Percentiles rank a stretch among this genome's conserved stretches.
Evolutionary conservation across 2,113 vertebrate genomes (phyloP).

Genomic region (Vicugna pacos): DNA sequence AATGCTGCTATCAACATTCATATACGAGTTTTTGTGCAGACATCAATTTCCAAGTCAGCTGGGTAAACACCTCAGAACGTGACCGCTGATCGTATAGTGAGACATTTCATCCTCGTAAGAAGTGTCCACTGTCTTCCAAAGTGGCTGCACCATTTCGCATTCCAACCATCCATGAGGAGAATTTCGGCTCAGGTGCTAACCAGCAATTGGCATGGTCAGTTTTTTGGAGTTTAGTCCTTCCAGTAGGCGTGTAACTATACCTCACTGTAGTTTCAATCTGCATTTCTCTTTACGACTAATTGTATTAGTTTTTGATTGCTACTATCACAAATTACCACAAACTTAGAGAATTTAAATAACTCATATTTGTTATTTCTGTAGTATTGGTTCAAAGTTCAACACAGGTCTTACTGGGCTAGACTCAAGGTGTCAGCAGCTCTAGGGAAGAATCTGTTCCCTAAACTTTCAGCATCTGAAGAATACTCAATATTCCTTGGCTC

Average conservation of each 20-base stretch:
- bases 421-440: background rate
- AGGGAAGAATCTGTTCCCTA: background rate
- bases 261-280: background rate
- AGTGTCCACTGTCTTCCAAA: background rate
- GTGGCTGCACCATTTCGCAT: background rate
- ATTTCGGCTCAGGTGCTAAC: background rate
- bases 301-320: background rate
- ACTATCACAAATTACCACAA: background rate
- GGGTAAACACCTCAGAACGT: background rate
- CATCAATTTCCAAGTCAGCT: background rate
- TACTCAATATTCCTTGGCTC: background rate
- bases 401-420: background rate
- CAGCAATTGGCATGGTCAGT: background rate
- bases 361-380: background rate
- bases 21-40: background rate
- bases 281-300: background rate
- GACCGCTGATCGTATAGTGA: background rate
- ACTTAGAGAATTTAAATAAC: background rate
- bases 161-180: background rate
- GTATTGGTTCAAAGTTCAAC: background rate
- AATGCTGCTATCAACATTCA: background rate
- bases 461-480: background rate
- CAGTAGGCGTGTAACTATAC: background rate
- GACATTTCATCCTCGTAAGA: background rate
- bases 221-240: background rate